Conservation (phyloP, 1,140 invertebrate genomes). For the Conopomorpha cramerella region DNA sequence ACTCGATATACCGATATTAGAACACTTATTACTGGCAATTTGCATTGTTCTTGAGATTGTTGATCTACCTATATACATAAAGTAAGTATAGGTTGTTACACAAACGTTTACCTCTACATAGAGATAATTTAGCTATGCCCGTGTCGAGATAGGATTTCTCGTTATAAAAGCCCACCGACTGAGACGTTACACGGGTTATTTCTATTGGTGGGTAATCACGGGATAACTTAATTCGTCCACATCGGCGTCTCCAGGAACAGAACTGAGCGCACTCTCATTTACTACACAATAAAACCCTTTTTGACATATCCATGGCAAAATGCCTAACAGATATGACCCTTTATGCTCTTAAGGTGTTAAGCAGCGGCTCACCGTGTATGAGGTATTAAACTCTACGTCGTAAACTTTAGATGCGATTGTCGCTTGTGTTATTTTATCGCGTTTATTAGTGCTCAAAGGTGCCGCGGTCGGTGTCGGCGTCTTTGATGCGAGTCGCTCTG, state of each 20-base stretch:
- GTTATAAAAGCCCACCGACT: too few species aligned
- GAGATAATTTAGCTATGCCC: too few species aligned
- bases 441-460: conserved; percentile 51
- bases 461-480: conserved; percentile 36
- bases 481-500: conserved; percentile 37
- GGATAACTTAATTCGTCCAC: conserved; percentile 32
- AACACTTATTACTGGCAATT: too few species aligned
- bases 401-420: conserved; percentile 9
- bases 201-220: too few species aligned
- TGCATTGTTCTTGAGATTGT: too few species aligned
- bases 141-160: too few species aligned
- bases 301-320: conserved; percentile 57
- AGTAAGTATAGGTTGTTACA: too few species aligned
- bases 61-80: too few species aligned
- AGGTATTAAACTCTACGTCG: conserved; percentile 6
- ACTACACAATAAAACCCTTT: conserved; percentile 48
- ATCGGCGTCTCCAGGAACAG: too few species aligned
- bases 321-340: conserved; percentile 53
- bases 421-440: conserved; percentile 7
- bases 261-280: conserved; percentile 45
- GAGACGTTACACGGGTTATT: too few species aligned
- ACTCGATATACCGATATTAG: too few species aligned
- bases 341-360: conserved; percentile 50
- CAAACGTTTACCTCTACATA: too few species aligned
- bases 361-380: conserved; percentile 11